These are phyloP conservation scores for Unio pictorum DNA, from an alignment of 2,888 invertebrate genomes.

Conservation along the genomic window DNA sequence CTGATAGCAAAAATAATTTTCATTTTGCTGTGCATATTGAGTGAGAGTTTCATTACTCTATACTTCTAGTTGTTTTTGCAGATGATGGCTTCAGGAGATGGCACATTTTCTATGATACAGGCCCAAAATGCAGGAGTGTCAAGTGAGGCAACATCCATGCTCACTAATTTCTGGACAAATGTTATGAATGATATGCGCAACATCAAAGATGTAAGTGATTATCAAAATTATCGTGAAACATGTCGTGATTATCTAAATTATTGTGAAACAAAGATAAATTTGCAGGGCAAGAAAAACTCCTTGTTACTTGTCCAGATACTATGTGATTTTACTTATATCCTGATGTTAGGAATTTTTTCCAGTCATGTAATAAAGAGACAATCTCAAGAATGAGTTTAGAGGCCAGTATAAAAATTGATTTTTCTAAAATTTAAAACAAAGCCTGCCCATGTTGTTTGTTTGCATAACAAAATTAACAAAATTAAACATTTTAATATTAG, in stretches of 20 bases:
- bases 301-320: neutral
- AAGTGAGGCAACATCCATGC: slow-evolving; percentile 55
- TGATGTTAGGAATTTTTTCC: neutral
- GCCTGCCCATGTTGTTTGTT: too few relatives aligned
- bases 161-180: slow-evolving; percentile 62
- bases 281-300: neutral
- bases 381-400: too few relatives aligned
- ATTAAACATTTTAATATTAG: too few relatives aligned
- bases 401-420: too few relatives aligned
- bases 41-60: too few relatives aligned
- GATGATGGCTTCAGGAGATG: too few relatives aligned
- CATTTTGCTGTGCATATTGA: too few relatives aligned
- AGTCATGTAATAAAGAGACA: too few relatives aligned
- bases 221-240: neutral
- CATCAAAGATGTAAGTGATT: slow-evolving; percentile 46
- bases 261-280: neutral
- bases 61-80: neutral
- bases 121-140: slow-evolving; percentile 33
- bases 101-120: slow-evolving; percentile 2
- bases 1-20: too few relatives aligned
- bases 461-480: too few relatives aligned
- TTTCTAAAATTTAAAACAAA: too few relatives aligned
- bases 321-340: neutral
- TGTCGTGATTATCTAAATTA: slow-evolving; percentile 11
- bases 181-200: slow-evolving; percentile 52